These are phyloP conservation scores for Galaxias olidus DNA, from an alignment of 2,797 vertebrate genomes.

Conservation along the genomic window DNA sequence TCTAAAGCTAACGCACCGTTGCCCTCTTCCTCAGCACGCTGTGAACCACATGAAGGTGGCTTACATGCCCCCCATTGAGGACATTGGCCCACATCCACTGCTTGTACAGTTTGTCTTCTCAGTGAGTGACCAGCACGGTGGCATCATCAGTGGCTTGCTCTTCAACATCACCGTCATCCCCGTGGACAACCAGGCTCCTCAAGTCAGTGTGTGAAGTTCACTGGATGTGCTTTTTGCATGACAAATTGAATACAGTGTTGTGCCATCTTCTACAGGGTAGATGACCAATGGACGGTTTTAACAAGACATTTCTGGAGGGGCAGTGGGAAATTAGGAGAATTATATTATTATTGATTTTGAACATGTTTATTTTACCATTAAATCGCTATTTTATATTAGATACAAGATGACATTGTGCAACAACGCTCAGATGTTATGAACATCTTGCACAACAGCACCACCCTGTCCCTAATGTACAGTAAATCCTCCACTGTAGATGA, in stretches of 20 bases:
- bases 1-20: too few relatives aligned
- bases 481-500: too few relatives aligned
- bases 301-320: too few relatives aligned
- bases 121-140: conserved; percentile 76
- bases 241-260: not conserved
- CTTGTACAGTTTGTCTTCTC: conserved; percentile 80
- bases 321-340: too few relatives aligned
- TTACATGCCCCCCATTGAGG: conserved; percentile 80
- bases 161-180: conserved; percentile 80
- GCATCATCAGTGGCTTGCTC: conserved; percentile 61
- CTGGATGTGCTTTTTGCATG: not conserved
- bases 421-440: too few relatives aligned
- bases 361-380: too few relatives aligned
- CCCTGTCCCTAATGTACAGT: too few relatives aligned
- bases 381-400: too few relatives aligned
- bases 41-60: conserved; percentile 79
- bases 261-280: not conserved
- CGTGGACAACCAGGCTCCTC: conserved; percentile 75
- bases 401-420: too few relatives aligned
- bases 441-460: too few relatives aligned
- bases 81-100: conserved; percentile 74
- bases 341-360: too few relatives aligned
- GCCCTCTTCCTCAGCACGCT: conserved; percentile 67
- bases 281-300: too few relatives aligned
- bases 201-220: conserved; percentile 58